Evolutionary conservation across 2,888 invertebrate species (phyloP).

Genomic region (Drosophila emarginata): DNA sequence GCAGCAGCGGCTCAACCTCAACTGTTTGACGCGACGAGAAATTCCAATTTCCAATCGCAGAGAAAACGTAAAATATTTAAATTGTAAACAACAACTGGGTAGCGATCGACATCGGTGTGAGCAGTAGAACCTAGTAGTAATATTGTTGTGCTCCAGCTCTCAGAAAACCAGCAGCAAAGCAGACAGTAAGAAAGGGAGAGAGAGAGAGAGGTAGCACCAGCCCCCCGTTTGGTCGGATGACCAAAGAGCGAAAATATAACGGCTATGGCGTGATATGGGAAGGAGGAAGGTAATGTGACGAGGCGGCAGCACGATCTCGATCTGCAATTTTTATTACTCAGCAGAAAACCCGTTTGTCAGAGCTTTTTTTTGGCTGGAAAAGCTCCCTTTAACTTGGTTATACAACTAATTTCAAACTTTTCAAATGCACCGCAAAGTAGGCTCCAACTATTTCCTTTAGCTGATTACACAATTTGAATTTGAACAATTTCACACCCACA

Average conservation of each 20-base stretch:
- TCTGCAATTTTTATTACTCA: conserved; percentile 32
- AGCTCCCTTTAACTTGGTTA: conserved; percentile 42
- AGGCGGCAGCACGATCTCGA: conserved; percentile 35
- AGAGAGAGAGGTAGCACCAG: conserved; percentile 3
- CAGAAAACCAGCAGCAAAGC: not conserved
- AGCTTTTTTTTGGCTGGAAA: conserved; percentile 62
- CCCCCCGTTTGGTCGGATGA: conserved; percentile 6
- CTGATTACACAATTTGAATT: conserved; percentile 46
- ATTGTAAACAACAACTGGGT: conserved; percentile 65
- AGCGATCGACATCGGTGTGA: not conserved
- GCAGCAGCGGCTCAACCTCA: conserved; percentile 60
- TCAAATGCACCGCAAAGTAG: conserved; percentile 25
- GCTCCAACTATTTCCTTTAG: conserved; percentile 12
- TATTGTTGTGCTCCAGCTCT: not conserved
- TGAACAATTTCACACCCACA: not conserved
- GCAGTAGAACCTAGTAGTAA: not conserved
- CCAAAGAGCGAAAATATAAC: conserved; percentile 58
- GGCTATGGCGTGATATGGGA: conserved; percentile 62
- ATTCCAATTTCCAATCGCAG: conserved; percentile 74
- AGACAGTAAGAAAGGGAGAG: conserved; percentile 14
- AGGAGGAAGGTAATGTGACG: too few relatives aligned
- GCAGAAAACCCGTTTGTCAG: conserved; percentile 58
- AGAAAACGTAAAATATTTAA: conserved; percentile 56
- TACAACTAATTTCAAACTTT: conserved; percentile 16
- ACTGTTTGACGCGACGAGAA: conserved; percentile 32